Conservation (phyloP, 2,888 invertebrate species). For the Entomobrya proxima region DNA sequence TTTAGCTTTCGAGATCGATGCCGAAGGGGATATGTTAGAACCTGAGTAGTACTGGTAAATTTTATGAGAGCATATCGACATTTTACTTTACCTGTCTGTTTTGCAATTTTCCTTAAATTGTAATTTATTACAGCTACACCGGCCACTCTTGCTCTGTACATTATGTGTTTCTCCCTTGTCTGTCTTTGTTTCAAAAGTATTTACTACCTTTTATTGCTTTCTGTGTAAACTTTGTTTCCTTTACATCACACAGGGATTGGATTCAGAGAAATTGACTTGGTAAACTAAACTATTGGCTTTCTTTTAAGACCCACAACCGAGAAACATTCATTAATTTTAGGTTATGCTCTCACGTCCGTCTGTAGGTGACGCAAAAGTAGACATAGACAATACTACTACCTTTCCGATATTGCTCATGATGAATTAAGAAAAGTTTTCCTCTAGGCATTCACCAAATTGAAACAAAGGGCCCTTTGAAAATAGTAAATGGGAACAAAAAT, state of each 20-base stretch:
- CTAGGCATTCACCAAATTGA: slow-evolving; percentile 29
- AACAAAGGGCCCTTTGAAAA: slow-evolving; percentile 32
- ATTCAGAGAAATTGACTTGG: background rate
- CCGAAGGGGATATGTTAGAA: too few species aligned
- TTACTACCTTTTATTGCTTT: background rate
- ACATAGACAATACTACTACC: background rate
- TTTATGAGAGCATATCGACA: too few species aligned
- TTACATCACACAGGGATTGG: background rate
- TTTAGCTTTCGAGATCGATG: too few species aligned
- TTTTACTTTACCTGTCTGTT: background rate
- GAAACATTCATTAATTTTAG: slow-evolving; percentile 20
- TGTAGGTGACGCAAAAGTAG: background rate
- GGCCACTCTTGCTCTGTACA: background rate
- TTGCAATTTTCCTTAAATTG: background rate
- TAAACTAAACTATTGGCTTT: background rate
- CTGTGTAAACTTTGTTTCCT: too few species aligned
- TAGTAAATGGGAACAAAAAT: slow-evolving; percentile 9
- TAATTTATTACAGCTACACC: background rate
- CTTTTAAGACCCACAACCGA: background rate
- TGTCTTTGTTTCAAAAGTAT: slow-evolving; percentile 1
- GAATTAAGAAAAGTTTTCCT: slow-evolving; percentile 54
- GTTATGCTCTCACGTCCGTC: background rate
- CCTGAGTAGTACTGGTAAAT: too few species aligned
- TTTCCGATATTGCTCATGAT: background rate
- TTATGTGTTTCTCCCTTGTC: too few species aligned